These are phyloP conservation scores for Lissonota sp. DNA, from an alignment of 2,888 invertebrate species.

Conservation along the genomic window DNA sequence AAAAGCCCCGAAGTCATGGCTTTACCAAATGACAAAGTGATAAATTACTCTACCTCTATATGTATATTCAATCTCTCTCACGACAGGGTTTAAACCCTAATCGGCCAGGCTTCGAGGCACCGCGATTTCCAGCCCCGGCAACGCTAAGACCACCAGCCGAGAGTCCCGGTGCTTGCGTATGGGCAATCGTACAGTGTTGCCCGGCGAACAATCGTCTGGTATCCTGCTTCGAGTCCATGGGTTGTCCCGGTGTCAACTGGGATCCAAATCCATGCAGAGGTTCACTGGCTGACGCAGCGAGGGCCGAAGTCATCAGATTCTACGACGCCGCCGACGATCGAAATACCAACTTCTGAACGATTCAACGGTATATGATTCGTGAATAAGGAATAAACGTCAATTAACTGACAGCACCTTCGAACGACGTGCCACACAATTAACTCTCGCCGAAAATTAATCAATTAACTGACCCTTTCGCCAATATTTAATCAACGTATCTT, in stretches of 20 bases:
- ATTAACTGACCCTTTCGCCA: conserved; percentile 2
- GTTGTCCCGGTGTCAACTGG: conserved; percentile 91
- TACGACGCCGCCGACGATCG: conserved; percentile 67
- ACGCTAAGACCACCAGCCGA: conserved; percentile 83
- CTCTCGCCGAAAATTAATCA: conserved; percentile 34
- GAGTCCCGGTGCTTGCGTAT: conserved; percentile 88
- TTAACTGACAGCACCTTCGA: neutral
- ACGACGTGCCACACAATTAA: conserved; percentile 11
- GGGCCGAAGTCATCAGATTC: conserved; percentile 72
- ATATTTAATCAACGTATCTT: neutral
- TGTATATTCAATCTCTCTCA: conserved; percentile 23
- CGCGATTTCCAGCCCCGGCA: conserved; percentile 79
- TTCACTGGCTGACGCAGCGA: conserved; percentile 86
- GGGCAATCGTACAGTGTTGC: conserved; percentile 92
- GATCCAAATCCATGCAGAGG: conserved; percentile 89
- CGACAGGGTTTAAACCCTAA: conserved; percentile 75
- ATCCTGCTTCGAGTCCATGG: conserved; percentile 89
- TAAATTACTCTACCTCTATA: conserved; percentile 34
- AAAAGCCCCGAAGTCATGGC: conserved; percentile 11
- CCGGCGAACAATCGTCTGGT: conserved; percentile 79
- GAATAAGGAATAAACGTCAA: neutral
- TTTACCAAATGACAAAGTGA: conserved; percentile 22
- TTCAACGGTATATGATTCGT: neutral
- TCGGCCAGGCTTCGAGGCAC: conserved; percentile 69
- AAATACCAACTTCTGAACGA: conserved; percentile 16